These are phyloP conservation scores for Antheraea assamensis DNA, from an alignment of 2,888 invertebrate species.

Conservation along the genomic window DNA sequence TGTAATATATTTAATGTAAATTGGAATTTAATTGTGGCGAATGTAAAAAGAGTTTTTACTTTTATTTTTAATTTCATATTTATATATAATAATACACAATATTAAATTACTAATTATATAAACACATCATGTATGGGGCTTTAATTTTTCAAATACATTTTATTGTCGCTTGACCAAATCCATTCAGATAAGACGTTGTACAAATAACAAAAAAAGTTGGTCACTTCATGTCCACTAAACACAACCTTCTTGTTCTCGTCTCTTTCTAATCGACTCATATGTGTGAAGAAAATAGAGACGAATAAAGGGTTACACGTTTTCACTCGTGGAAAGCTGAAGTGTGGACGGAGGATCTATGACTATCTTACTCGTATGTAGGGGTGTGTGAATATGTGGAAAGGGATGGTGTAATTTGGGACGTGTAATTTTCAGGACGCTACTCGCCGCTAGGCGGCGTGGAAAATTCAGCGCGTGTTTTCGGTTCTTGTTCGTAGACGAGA, in stretches of 20 bases:
- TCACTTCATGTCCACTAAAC: slow-evolving; percentile 67
- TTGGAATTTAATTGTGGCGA: background rate
- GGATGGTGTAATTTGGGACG: slow-evolving; percentile 63
- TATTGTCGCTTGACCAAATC: slow-evolving; percentile 59
- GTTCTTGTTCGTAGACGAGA: slow-evolving; percentile 21
- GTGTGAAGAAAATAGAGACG: slow-evolving; percentile 70
- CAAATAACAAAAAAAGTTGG: slow-evolving; percentile 58
- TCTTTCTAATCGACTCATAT: slow-evolving; percentile 54
- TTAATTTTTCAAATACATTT: slow-evolving; percentile 21
- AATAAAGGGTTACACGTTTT: slow-evolving; percentile 75
- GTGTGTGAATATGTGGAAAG: slow-evolving; percentile 69
- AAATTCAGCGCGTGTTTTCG: slow-evolving; percentile 30
- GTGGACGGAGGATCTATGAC: slow-evolving; percentile 66
- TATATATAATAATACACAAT: background rate
- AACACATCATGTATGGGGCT: slow-evolving; percentile 5
- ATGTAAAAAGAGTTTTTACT: background rate
- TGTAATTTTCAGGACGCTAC: slow-evolving; percentile 63
- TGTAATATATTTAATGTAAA: background rate
- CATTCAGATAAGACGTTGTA: slow-evolving; percentile 61
- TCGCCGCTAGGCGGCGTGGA: slow-evolving; percentile 75
- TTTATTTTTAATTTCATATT: background rate
- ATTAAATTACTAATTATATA: background rate
- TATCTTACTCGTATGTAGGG: slow-evolving; percentile 76
- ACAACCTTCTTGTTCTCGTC: slow-evolving; percentile 58
- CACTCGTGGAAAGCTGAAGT: slow-evolving; percentile 65